Evolutionary conservation across 30 jellyfish, hydroid and myxozoan genomes (phyloP).

Genomic region (Catostylus mosaicus): DNA sequence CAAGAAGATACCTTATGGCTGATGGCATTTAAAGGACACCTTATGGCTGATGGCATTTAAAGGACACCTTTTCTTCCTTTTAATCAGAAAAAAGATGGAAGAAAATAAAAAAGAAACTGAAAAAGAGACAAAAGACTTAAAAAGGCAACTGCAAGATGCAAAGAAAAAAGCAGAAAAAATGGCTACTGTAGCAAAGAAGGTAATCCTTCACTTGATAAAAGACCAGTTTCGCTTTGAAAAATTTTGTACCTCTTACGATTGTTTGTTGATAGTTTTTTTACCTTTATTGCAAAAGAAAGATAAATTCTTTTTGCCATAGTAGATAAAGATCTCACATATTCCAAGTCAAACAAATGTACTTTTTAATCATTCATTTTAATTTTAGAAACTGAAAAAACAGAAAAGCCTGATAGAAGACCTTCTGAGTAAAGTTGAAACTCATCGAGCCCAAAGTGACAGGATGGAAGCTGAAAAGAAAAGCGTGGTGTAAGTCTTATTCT

Average conservation of each 20-base stretch:
- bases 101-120: conserved; percentile 62
- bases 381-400: conserved; percentile 76
- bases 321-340: too few relatives aligned
- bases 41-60: background rate
- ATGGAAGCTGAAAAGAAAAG: conserved; percentile 72
- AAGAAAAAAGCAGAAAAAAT: conserved; percentile 66
- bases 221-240: too few relatives aligned
- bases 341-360: too few relatives aligned
- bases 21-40: background rate
- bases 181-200: conserved; percentile 17
- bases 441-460: conserved; percentile 58
- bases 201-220: background rate
- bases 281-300: too few relatives aligned
- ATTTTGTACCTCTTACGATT: too few relatives aligned
- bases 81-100: conserved; percentile 31
- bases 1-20: too few relatives aligned
- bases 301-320: too few relatives aligned
- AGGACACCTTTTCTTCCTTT: background rate
- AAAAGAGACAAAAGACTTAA: conserved; percentile 55
- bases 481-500: conserved; percentile 48
- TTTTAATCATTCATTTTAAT: background rate
- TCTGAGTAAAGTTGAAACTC: conserved; percentile 54
- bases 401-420: conserved; percentile 56
- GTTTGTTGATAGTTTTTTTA: too few relatives aligned
- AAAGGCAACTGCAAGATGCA: conserved; percentile 67